These are phyloP conservation scores for Anthonomus grandis DNA, from an alignment of 1,140 invertebrate species.

Conservation along the genomic window DNA sequence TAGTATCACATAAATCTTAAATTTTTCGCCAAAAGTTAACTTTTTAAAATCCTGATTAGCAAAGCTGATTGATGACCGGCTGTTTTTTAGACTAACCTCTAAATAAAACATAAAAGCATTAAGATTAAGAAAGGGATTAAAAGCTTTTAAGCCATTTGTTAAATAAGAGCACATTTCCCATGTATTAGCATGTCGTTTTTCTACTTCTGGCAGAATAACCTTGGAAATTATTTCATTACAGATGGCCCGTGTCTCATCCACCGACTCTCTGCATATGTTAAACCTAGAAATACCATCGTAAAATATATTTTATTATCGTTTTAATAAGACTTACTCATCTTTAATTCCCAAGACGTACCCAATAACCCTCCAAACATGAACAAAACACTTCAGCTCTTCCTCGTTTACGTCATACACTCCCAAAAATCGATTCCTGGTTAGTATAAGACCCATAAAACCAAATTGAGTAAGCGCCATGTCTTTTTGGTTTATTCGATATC, in stretches of 20 bases:
- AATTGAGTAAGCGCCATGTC: constrained; percentile 84
- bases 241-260: constrained; percentile 42
- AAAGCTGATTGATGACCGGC: not conserved
- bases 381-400: constrained; percentile 68
- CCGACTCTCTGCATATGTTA: constrained; percentile 43
- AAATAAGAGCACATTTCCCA: constrained; percentile 34
- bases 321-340: constrained; percentile 58
- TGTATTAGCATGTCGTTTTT: constrained; percentile 29
- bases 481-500: constrained; percentile 61
- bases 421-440: constrained; percentile 63
- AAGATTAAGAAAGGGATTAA: constrained; percentile 37
- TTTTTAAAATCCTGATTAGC: constrained; percentile 10
- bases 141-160: constrained; percentile 37
- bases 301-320: constrained; percentile 3
- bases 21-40: constrained; percentile 6
- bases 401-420: constrained; percentile 56
- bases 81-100: constrained; percentile 20
- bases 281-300: constrained; percentile 40
- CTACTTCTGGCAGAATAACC: constrained; percentile 28
- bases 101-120: constrained; percentile 31
- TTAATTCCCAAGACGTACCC: constrained; percentile 78
- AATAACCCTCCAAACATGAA: constrained; percentile 82
- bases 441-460: constrained; percentile 77
- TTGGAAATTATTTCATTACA: constrained; percentile 35
- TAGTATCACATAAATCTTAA: not conserved